Evolutionary conservation across 2,888 invertebrate genomes (phyloP).

Genomic region (Campaea margaritaria): DNA sequence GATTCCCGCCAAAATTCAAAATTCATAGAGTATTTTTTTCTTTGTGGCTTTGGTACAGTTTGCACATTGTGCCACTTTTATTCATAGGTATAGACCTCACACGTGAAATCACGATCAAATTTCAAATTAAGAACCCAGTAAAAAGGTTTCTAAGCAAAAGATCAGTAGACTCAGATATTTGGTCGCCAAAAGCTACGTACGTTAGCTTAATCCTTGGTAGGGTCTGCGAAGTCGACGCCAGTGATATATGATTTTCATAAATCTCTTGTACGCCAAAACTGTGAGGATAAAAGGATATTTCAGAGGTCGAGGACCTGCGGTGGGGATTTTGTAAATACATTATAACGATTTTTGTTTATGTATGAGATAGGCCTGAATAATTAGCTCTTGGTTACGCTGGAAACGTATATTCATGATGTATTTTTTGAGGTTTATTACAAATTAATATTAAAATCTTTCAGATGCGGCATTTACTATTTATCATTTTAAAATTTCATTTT

Average conservation of each 20-base stretch:
- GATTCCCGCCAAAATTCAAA: too few species aligned
- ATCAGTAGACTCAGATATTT: constrained; percentile 6
- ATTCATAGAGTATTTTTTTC: too few species aligned
- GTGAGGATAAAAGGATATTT: constrained; percentile 53
- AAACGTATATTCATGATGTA: neutral
- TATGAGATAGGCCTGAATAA: constrained; percentile 14
- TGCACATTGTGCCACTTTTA: too few species aligned
- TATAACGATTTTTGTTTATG: constrained; percentile 27
- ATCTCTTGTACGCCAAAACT: constrained; percentile 63
- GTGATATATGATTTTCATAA: constrained; percentile 70
- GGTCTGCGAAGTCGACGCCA: constrained; percentile 46
- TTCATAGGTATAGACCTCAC: too few species aligned
- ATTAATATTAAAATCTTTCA: too few species aligned
- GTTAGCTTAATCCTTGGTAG: constrained; percentile 44
- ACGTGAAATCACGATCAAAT: too few species aligned
- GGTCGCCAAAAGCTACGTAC: constrained; percentile 11
- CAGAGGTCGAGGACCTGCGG: constrained; percentile 46
- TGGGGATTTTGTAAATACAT: constrained; percentile 38
- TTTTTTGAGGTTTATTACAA: neutral
- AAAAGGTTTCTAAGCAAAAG: constrained; percentile 10
- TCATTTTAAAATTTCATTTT: too few species aligned
- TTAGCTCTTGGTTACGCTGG: constrained; percentile 3
- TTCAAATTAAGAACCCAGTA: too few species aligned
- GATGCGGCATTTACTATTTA: too few species aligned
- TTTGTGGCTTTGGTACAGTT: too few species aligned